Conservation (phyloP, 2,888 invertebrate genomes). For the Sarcophaga caerulescens region DNA sequence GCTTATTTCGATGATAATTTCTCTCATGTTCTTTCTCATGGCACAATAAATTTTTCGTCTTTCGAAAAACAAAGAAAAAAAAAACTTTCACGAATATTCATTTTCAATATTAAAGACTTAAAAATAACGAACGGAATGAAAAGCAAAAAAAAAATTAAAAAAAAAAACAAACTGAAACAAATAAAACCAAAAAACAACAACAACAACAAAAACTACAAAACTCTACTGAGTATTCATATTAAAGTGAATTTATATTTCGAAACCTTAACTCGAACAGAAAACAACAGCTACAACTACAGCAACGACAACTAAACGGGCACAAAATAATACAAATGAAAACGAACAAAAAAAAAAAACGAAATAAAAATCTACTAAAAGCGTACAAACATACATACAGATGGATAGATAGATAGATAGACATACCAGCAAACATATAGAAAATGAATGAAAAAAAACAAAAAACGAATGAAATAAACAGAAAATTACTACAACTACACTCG, state of each 20-base stretch:
- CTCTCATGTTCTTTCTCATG: slow-evolving; percentile 50
- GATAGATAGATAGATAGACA: slow-evolving; percentile 29
- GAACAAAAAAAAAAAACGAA: slow-evolving; percentile 12
- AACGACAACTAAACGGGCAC: slow-evolving; percentile 64
- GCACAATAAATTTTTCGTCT: slow-evolving; percentile 46
- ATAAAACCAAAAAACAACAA: slow-evolving; percentile 32
- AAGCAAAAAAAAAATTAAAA: background rate
- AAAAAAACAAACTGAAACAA: background rate
- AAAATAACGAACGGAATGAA: background rate
- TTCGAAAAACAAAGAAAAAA: background rate
- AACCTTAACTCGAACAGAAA: slow-evolving; percentile 68
- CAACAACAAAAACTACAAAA: slow-evolving; percentile 57
- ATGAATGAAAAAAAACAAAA: slow-evolving; percentile 21
- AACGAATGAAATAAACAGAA: slow-evolving; percentile 59
- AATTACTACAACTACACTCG: slow-evolving; percentile 56
- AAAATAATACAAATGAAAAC: slow-evolving; percentile 59
- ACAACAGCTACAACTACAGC: slow-evolving; percentile 44
- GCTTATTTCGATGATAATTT: slow-evolving; percentile 21
- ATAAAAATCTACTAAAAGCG: background rate
- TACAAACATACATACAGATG: slow-evolving; percentile 31
- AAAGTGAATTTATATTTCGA: slow-evolving; percentile 68
- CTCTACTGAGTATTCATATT: slow-evolving; percentile 65
- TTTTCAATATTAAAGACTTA: slow-evolving; percentile 65
- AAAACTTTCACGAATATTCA: slow-evolving; percentile 65
- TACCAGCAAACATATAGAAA: slow-evolving; percentile 44